Evolutionary conservation across 2,797 vertebrate genomes (phyloP).

Genomic region (Lepus townsendii): DNA sequence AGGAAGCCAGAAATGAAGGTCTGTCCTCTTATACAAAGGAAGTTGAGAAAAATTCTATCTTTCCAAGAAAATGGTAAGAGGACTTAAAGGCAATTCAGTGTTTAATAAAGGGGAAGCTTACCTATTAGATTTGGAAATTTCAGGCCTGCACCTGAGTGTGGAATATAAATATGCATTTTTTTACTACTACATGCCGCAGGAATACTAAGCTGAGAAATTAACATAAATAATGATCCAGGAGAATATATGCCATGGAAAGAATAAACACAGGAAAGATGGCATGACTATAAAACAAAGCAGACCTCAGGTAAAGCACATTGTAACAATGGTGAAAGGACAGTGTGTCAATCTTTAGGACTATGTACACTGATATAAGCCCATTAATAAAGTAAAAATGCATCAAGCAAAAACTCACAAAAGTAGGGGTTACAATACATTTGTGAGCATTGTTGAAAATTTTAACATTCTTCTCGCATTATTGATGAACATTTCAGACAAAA

Average conservation of each 20-base stretch:
- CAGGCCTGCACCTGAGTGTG: not conserved
- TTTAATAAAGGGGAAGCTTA: not conserved
- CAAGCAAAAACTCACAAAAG: constrained; percentile 28
- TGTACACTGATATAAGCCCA: not conserved
- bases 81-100: not conserved
- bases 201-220: constrained; percentile 44
- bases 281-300: not conserved
- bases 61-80: not conserved
- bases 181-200: not conserved
- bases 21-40: not conserved
- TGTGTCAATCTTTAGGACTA: not conserved
- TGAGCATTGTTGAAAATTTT: not conserved
- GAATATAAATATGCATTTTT: constrained; percentile 44
- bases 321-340: not conserved
- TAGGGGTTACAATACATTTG: not conserved
- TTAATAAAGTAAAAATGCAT: not conserved
- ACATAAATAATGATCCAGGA: constrained; percentile 14
- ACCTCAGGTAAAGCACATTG: constrained; percentile 44
- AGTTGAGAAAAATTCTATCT: constrained; percentile 25
- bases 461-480: not conserved
- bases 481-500: not conserved
- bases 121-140: constrained; percentile 7
- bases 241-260: not conserved
- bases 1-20: not conserved
- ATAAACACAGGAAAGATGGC: not conserved